Conservation (phyloP, 2,797 vertebrate genomes). For the Enteromius trimaculatus region DNA sequence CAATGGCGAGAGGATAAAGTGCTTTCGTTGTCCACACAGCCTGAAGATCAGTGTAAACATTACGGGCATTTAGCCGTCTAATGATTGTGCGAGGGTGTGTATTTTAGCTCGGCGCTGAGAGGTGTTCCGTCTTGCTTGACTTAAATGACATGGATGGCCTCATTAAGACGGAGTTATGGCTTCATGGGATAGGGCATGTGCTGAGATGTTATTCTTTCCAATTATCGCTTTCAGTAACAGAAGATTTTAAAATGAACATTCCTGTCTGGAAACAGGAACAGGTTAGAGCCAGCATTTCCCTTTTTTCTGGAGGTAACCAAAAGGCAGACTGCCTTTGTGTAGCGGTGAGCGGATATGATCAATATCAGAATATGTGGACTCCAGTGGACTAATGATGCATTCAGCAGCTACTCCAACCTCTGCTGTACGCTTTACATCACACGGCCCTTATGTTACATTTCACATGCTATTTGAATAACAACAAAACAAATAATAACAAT, state of each 20-base stretch:
- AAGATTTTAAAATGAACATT: constrained; percentile 35
- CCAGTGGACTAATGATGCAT: constrained; percentile 32
- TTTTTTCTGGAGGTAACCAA: constrained; percentile 35
- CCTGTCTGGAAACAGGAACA: constrained; percentile 27
- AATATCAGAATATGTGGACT: constrained; percentile 29
- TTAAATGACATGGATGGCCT: constrained; percentile 59
- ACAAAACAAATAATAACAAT: not conserved
- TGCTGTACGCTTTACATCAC: constrained; percentile 2
- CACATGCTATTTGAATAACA: not conserved
- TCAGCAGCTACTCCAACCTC: constrained; percentile 4
- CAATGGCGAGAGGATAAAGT: constrained; percentile 55
- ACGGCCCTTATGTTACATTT: not conserved
- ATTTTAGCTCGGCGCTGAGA: constrained; percentile 54
- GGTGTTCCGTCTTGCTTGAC: constrained; percentile 53
- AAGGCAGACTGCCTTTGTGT: constrained; percentile 21
- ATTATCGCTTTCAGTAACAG: constrained; percentile 39
- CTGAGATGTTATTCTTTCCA: constrained; percentile 54
- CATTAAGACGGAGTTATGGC: constrained; percentile 59
- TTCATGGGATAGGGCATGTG: constrained; percentile 50
- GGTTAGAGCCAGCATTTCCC: constrained; percentile 10
- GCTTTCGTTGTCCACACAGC: constrained; percentile 45
- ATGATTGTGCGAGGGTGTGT: constrained; percentile 49
- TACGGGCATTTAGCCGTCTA: constrained; percentile 57
- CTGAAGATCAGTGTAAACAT: constrained; percentile 55
- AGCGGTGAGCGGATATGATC: constrained; percentile 11